Percentiles rank a stretch among this genome's conserved stretches.
These are phyloP conservation scores for Clytia hemisphaerica DNA, from an alignment of 30 jellyfish, hydroid and myxozoan species.

Conservation along the genomic window DNA sequence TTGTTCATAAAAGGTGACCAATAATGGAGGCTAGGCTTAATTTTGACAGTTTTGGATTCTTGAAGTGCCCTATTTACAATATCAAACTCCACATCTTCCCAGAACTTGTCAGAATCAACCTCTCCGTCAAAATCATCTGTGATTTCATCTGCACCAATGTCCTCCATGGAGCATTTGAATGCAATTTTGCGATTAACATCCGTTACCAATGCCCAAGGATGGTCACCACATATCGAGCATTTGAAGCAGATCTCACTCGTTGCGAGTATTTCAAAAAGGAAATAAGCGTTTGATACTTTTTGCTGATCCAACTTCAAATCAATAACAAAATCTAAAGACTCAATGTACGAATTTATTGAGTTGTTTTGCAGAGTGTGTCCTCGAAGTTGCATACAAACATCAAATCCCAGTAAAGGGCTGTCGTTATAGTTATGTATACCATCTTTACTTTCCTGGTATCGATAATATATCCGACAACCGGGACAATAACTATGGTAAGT, in stretches of 20 bases:
- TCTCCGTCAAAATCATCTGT: constrained; percentile 1
- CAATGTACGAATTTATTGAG: constrained; percentile 12
- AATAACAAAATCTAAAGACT: background rate
- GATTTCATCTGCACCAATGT: constrained; percentile 5
- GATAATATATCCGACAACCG: constrained; percentile 22
- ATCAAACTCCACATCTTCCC: constrained; percentile 21
- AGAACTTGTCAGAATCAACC: constrained; percentile 19
- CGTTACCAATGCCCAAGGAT: constrained; percentile 34
- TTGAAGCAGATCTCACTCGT: constrained; percentile 6
- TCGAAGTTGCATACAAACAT: constrained; percentile 26
- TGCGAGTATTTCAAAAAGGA: constrained; percentile 33
- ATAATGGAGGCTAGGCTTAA: constrained; percentile 11
- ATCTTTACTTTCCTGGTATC: constrained; percentile 46
- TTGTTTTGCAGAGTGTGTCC: constrained; percentile 21
- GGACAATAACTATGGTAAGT: constrained; percentile 27
- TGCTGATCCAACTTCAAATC: constrained; percentile 1
- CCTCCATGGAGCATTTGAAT: constrained; percentile 14
- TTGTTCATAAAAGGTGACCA: constrained; percentile 55
- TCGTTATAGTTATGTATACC: constrained; percentile 53
- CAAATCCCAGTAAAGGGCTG: constrained; percentile 18
- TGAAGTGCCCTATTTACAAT: constrained; percentile 23
- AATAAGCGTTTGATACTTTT: constrained; percentile 16
- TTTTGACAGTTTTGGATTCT: background rate
- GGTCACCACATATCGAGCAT: constrained; percentile 27
- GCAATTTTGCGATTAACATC: constrained; percentile 53